phyloP scores from a whole-genome alignment of 2,888 invertebrate genomes.

The Eristalinus aeneus region DNA sequence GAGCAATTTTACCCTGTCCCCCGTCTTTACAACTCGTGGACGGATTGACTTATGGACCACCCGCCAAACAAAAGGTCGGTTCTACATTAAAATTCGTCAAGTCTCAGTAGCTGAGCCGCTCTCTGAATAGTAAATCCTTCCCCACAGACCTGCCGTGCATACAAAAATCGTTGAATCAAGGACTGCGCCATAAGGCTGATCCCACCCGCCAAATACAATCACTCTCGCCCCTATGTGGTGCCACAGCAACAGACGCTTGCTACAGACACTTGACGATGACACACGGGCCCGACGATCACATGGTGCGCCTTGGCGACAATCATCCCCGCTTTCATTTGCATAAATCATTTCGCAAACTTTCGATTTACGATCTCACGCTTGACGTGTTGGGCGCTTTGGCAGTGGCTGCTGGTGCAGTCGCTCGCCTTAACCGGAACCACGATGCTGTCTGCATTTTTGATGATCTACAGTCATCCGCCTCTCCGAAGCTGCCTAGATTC shows the following conservation, averaged over 20 bases:
- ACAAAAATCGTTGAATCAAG: neutral
- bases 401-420: neutral
- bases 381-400: slow-evolving; percentile 16
- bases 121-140: neutral
- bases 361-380: slow-evolving; percentile 58
- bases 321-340: slow-evolving; percentile 46
- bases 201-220: neutral
- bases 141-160: neutral
- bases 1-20: neutral
- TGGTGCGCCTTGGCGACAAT: slow-evolving; percentile 29
- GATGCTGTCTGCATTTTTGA: slow-evolving; percentile 69
- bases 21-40: neutral
- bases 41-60: neutral
- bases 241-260: too few relatives aligned
- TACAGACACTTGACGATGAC: neutral
- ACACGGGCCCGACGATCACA: neutral
- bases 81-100: neutral
- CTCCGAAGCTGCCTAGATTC: neutral
- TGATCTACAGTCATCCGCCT: neutral
- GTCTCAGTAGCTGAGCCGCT: neutral
- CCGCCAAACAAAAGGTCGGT: neutral
- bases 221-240: neutral
- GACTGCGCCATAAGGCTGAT: neutral
- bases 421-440: slow-evolving; percentile 58
- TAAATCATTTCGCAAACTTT: slow-evolving; percentile 65